A percentile compares a stretch with the other conserved stretches of the same genome.
phyloP scores from a whole-genome alignment of 2,797 vertebrate species.

The Neoniphon sammara region DNA sequence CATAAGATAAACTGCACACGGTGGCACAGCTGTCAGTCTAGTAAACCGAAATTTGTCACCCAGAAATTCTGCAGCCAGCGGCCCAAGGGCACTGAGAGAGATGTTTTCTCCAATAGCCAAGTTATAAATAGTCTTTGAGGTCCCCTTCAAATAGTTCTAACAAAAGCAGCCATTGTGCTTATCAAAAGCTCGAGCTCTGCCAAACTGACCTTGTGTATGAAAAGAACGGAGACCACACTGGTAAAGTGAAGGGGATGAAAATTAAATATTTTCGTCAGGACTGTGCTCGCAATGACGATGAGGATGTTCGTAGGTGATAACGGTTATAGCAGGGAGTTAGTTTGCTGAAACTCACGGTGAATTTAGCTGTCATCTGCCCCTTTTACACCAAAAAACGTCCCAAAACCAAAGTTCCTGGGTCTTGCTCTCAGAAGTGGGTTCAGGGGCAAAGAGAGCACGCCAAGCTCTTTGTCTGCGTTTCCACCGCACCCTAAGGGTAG shows the following conservation, averaged over 20 bases:
- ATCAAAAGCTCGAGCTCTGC: neutral
- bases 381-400: no score
- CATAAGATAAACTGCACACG: neutral
- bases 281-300: neutral
- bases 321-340: neutral
- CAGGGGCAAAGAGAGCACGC: neutral
- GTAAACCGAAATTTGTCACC: constrained; percentile 10
- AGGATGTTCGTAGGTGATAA: neutral
- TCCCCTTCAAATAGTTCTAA: constrained; percentile 11
- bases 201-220: constrained; percentile 1
- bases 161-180: constrained; percentile 6
- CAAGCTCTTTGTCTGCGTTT: no score
- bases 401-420: no score
- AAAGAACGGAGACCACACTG: neutral
- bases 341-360: neutral
- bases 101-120: constrained; percentile 6
- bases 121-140: constrained; percentile 25
- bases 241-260: neutral
- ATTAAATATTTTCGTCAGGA: neutral
- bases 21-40: constrained; percentile 8
- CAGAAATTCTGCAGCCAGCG: neutral
- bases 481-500: no score
- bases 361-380: no score
- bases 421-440: no score
- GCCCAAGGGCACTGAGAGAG: constrained; percentile 3